Conservation (phyloP, 2,113 vertebrate species). For the Plecotus auritus region DNA sequence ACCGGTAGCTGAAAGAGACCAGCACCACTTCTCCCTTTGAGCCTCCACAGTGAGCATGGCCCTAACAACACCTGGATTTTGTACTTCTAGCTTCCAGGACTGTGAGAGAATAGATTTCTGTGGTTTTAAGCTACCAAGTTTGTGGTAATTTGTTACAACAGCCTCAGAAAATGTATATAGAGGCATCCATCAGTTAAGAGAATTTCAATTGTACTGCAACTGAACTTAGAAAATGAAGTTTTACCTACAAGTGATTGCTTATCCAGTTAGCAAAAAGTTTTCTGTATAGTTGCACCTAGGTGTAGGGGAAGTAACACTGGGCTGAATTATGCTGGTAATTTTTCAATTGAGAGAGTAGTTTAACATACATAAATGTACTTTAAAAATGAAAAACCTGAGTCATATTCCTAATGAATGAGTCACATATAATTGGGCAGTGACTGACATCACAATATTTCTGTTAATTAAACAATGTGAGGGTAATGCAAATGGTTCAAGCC, state of each 20-base stretch:
- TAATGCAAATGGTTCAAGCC: not conserved
- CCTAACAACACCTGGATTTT: not conserved
- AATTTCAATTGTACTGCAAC: not conserved
- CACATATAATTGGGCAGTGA: not conserved
- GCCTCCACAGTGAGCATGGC: not conserved
- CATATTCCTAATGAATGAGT: not conserved
- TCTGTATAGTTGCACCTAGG: not conserved
- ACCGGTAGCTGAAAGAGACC: not conserved
- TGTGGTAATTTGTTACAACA: not conserved
- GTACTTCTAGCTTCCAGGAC: not conserved
- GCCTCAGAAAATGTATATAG: not conserved
- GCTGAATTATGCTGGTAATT: not conserved
- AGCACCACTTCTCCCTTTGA: not conserved
- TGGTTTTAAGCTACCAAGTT: not conserved
- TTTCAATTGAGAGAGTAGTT: conserved; percentile 20
- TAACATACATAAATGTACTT: conserved; percentile 15
- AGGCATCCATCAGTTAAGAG: not conserved
- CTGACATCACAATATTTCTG: not conserved
- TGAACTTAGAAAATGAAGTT: conserved; percentile 1
- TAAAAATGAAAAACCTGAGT: not conserved
- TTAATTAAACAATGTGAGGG: not conserved
- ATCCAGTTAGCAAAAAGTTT: not conserved
- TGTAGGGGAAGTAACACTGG: not conserved
- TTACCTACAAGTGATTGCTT: not conserved
- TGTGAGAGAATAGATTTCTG: not conserved